Base-by-base conservation (phyloP, 2,888 invertebrate genomes). In the Idaea biselata region DNA sequence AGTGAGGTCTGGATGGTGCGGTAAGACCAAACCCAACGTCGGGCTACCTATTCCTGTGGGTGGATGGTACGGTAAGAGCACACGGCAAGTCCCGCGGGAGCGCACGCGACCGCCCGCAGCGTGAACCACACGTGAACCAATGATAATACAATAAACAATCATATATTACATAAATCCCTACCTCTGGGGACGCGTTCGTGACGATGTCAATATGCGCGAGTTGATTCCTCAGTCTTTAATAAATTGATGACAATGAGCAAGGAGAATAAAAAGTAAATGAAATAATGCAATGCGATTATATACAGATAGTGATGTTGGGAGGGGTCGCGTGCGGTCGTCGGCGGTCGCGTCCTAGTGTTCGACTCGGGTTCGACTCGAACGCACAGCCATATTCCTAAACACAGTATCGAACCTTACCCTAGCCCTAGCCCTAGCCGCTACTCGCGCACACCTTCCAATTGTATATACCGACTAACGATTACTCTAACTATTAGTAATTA, bases 211-310 rank as follows among this genome's bases (percentile, higher is more conserved):
- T 88, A 88, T 88, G 89, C 91, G 90, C 88, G 84, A 87, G 88
- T 91, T 91, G 91, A 91, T 91, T 90, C 86, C 91, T 91, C 91
- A 91, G 91, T 91, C 91, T 91, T 90, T 91, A 90, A 90, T 90
- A 88, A 88, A 90, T 91, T 91, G 91, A 91, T 91, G 91, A 87
- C 89, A 88, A 91, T 91, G 91, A 91, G 89, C 88, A 89, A 89
- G 90, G 89, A 89, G 86, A 84, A 78, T 73, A 87, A 89, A 85
- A 89, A 85, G 85, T 86, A 89, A 90, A 90, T 90, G 89, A 91
- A 87, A 84, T 78, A 87, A 90, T 89, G 91, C 83, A 82, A 89
- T 89, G 91, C 87, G 84, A 87, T 84, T 90, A 91, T 90, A 86
- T 91, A 91, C 90, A 90, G 87, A 87, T 82, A 78, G 86, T 80